These are phyloP conservation scores for Temnothorax ravouxi DNA, from an alignment of 2,888 invertebrate genomes.

Conservation along the genomic window DNA sequence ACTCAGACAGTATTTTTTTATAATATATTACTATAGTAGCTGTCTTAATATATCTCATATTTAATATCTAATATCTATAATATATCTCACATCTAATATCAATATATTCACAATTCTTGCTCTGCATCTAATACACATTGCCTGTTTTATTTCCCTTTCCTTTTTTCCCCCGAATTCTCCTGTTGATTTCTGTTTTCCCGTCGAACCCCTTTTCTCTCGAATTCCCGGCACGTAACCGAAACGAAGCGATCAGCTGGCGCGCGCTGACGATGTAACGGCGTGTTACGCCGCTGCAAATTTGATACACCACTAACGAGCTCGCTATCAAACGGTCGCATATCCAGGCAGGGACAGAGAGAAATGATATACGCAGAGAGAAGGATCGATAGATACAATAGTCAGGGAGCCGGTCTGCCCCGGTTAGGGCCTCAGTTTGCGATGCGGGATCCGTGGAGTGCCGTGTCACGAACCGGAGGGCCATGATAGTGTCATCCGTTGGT, in stretches of 20 bases:
- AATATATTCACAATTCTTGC: neutral
- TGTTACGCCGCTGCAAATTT: conserved; percentile 74
- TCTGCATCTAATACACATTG: neutral
- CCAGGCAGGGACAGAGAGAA: conserved; percentile 61
- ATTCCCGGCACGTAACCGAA: conserved; percentile 44
- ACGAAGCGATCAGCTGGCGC: conserved; percentile 41
- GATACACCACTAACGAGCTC: conserved; percentile 71
- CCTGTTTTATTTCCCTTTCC: neutral
- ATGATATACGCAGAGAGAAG: conserved; percentile 54
- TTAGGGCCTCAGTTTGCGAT: conserved; percentile 82
- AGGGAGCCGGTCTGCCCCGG: conserved; percentile 57
- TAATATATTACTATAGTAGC: neutral
- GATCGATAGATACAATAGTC: conserved; percentile 58
- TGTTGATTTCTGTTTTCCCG: neutral
- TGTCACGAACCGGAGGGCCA: conserved; percentile 79
- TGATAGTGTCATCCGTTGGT: conserved; percentile 81
- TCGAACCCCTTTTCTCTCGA: conserved; percentile 18
- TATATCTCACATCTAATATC: too few relatives aligned
- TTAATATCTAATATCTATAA: neutral
- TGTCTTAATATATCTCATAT: neutral
- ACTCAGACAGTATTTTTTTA: neutral
- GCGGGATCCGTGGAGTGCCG: conserved; percentile 82
- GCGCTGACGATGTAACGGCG: conserved; percentile 45
- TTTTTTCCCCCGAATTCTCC: neutral
- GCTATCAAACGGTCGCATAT: conserved; percentile 71